These are phyloP conservation scores for Tapirus indicus DNA, from an alignment of 2,797 vertebrate genomes.

Conservation along the genomic window DNA sequence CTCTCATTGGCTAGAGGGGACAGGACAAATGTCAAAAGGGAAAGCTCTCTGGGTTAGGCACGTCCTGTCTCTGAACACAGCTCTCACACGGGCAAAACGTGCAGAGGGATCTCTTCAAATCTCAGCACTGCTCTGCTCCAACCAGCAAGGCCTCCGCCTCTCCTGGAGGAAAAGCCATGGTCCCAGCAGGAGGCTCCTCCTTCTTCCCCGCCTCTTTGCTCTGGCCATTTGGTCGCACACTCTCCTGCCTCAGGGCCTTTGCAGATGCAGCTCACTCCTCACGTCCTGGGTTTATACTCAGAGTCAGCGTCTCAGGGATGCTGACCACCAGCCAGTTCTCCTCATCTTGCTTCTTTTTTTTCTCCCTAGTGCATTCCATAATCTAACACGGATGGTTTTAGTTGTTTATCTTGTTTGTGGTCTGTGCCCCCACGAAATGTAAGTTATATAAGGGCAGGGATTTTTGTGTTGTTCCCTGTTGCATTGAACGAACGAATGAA, in stretches of 20 bases:
- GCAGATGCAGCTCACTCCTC: background rate
- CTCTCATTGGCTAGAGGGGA: constrained; percentile 1
- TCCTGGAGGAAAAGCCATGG: background rate
- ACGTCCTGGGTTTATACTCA: background rate
- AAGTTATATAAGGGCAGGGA: background rate
- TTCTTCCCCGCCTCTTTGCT: background rate
- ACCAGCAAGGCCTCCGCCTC: rapidly evolving
- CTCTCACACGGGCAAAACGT: rapidly evolving
- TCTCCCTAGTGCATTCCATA: background rate
- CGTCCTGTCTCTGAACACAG: background rate
- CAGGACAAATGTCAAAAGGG: background rate
- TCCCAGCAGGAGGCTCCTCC: background rate
- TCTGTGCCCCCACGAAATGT: background rate
- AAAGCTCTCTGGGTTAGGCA: background rate
- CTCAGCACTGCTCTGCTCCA: background rate
- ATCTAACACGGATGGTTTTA: background rate
- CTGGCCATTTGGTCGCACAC: rapidly evolving
- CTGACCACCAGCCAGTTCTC: background rate
- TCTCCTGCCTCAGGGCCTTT: background rate
- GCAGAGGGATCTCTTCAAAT: background rate
- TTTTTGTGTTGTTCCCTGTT: background rate
- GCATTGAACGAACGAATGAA: background rate
- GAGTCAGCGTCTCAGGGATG: background rate
- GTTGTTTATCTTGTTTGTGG: background rate
- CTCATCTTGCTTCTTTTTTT: background rate